Conservation (phyloP, 2,888 invertebrate species). For the Habrosyne pyritoides region DNA sequence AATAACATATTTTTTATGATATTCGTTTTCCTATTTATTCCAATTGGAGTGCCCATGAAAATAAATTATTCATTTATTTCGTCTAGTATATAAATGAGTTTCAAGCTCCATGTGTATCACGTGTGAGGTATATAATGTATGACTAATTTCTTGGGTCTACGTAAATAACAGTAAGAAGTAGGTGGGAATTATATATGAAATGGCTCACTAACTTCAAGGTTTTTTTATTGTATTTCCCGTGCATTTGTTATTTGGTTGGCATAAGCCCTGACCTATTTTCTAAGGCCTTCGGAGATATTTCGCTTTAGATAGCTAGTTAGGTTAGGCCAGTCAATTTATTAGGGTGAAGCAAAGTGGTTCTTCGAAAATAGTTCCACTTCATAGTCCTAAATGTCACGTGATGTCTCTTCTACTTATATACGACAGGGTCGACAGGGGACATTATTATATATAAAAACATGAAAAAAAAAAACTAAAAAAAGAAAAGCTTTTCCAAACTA, state of each 20-base stretch:
- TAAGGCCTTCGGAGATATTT: constrained; percentile 56
- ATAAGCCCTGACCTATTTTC: constrained; percentile 66
- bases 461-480: too few species aligned
- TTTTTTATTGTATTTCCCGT: constrained; percentile 16
- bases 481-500: too few species aligned
- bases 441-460: too few species aligned
- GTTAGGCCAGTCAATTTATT: constrained; percentile 52
- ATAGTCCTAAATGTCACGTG: background rate
- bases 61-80: constrained; percentile 18
- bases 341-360: constrained; percentile 8
- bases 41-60: constrained; percentile 25
- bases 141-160: too few species aligned
- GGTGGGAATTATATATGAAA: too few species aligned
- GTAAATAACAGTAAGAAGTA: too few species aligned
- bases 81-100: constrained; percentile 19
- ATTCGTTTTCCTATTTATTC: constrained; percentile 28
- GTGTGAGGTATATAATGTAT: too few species aligned
- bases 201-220: constrained; percentile 6
- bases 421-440: too few species aligned
- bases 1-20: background rate
- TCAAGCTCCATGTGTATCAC: too few species aligned
- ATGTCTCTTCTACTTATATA: too few species aligned
- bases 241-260: constrained; percentile 48
- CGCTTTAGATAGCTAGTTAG: constrained; percentile 47
- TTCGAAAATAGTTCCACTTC: background rate